These are phyloP conservation scores for Ostrea edulis DNA, from an alignment of 1,140 invertebrate species.

Conservation along the genomic window DNA sequence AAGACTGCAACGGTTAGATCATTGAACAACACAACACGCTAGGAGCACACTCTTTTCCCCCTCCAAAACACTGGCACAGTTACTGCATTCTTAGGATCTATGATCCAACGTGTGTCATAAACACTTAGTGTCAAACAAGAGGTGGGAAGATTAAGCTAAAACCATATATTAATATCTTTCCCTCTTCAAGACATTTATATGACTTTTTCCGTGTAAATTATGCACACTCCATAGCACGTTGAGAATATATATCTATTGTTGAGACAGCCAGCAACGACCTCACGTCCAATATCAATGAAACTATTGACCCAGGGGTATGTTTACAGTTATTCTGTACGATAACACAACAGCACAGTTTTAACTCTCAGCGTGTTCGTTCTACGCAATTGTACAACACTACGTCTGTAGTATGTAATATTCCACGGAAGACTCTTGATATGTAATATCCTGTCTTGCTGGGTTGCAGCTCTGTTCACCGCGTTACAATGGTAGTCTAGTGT, in stretches of 20 bases:
- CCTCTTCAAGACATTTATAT: background rate
- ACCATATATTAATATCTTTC: constrained; percentile 19
- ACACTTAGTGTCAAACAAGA: constrained; percentile 18
- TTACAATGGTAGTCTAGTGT: background rate
- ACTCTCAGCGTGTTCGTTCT: background rate
- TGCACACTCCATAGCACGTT: constrained; percentile 15
- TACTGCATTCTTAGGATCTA: constrained; percentile 27
- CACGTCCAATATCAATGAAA: constrained; percentile 21
- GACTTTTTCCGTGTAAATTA: background rate
- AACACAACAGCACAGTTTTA: background rate
- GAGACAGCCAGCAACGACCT: constrained; percentile 13
- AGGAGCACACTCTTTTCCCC: constrained; percentile 1
- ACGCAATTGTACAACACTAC: background rate
- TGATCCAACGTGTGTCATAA: constrained; percentile 34
- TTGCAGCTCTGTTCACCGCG: background rate
- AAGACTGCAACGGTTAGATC: constrained; percentile 11
- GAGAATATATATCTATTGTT: constrained; percentile 29
- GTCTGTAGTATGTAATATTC: constrained; percentile 18
- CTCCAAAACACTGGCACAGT: constrained; percentile 3
- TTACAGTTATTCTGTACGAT: background rate
- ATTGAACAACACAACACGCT: constrained; percentile 26
- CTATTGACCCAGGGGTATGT: constrained; percentile 13
- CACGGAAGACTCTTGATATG: constrained; percentile 17
- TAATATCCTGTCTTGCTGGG: constrained; percentile 23
- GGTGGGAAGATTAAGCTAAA: background rate